A percentile compares a stretch with the other conserved stretches of the same genome.
Evolutionary conservation across 2,888 invertebrate genomes (phyloP).

Genomic region (Metalampra italica): DNA sequence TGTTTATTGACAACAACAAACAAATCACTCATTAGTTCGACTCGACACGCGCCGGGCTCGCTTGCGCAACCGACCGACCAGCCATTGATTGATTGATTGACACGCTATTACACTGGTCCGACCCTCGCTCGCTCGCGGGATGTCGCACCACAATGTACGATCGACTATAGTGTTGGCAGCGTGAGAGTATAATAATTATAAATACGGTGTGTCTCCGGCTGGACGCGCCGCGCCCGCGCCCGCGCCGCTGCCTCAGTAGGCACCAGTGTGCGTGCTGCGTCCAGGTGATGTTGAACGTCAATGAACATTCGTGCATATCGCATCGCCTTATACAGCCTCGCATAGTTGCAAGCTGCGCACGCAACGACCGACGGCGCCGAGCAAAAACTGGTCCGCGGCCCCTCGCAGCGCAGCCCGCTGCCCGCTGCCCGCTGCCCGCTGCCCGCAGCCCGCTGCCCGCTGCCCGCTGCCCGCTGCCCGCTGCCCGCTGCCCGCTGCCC

Average conservation of each 20-base stretch:
- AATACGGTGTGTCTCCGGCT: too few relatives aligned
- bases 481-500: too few relatives aligned
- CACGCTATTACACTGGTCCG: constrained; percentile 13
- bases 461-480: too few relatives aligned
- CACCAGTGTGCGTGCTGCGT: not conserved
- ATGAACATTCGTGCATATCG: not conserved
- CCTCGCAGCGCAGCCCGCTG: not conserved
- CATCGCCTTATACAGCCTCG: constrained; percentile 4
- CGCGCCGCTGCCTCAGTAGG: not conserved
- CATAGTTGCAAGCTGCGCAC: constrained; percentile 1
- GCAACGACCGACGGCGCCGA: not conserved
- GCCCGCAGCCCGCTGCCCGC: not conserved
- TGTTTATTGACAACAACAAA: constrained; percentile 50
- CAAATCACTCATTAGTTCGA: constrained; percentile 50
- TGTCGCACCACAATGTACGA: too few relatives aligned
- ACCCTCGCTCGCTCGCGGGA: too few relatives aligned
- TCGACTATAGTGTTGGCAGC: too few relatives aligned
- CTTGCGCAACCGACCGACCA: constrained; percentile 22
- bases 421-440: not conserved
- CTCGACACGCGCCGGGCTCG: constrained; percentile 59
- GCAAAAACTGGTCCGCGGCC: not conserved
- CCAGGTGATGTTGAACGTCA: too few relatives aligned
- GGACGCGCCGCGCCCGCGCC: not conserved
- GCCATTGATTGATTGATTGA: constrained; percentile 37
- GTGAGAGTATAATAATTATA: too few relatives aligned